Conservation (phyloP, 2,113 vertebrate species). For the Pyxicephalus adspersus region DNA sequence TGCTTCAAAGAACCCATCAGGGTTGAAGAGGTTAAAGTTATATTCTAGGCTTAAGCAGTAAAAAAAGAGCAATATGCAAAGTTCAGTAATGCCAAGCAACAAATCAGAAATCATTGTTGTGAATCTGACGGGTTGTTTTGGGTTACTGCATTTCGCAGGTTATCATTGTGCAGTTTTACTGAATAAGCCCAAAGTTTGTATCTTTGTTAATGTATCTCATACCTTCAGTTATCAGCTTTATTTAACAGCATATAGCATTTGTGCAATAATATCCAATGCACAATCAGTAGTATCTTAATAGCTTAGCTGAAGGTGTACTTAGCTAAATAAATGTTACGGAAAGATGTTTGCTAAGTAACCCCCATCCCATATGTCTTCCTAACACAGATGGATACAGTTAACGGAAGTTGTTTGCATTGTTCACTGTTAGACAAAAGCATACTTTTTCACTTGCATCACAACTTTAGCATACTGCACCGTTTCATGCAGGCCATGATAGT, state of each 20-base stretch:
- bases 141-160: too few relatives aligned
- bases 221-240: conserved; percentile 68
- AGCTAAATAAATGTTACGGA: conserved; percentile 5
- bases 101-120: too few relatives aligned
- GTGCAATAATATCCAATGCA: conserved; percentile 70
- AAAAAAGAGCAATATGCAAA: too few relatives aligned
- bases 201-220: conserved; percentile 60
- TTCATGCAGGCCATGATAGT: conserved; percentile 37
- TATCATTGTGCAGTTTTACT: too few relatives aligned
- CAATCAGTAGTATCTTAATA: conserved; percentile 80
- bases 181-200: too few relatives aligned
- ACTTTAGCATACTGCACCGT: conserved; percentile 51
- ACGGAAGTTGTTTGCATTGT: conserved; percentile 51
- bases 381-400: conserved; percentile 45
- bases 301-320: conserved; percentile 62
- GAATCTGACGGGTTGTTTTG: too few relatives aligned
- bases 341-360: conserved; percentile 24
- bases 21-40: conserved; percentile 69
- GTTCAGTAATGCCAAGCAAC: too few relatives aligned
- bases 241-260: conserved; percentile 69
- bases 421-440: conserved; percentile 50
- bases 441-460: conserved; percentile 49
- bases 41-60: conserved; percentile 62
- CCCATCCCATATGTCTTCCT: conserved; percentile 8
- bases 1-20: conserved; percentile 56